Conservation (phyloP, 2,888 invertebrate genomes). For the Limnephilus rhombicus region DNA sequence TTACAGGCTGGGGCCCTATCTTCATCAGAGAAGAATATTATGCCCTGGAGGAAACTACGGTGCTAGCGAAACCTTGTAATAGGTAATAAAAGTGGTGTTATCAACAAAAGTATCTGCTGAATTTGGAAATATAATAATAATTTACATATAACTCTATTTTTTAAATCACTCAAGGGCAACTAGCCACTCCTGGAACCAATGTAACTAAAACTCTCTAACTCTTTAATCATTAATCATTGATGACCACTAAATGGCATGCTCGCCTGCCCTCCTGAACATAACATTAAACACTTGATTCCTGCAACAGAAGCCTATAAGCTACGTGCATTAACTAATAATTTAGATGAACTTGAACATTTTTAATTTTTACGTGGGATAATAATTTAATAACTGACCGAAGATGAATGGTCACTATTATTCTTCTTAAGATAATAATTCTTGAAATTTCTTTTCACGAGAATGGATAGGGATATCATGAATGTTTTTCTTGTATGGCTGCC, state of each 20-base stretch:
- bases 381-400: not conserved
- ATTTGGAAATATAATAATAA: too few relatives aligned
- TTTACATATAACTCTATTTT: too few relatives aligned
- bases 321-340: not conserved
- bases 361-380: not conserved
- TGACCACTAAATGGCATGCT: not conserved
- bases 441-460: not conserved
- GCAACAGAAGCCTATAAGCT: not conserved
- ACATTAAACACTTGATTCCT: not conserved
- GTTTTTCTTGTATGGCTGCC: slow-evolving; percentile 23
- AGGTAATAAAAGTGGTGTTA: too few relatives aligned
- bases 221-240: not conserved
- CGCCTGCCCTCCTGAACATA: not conserved
- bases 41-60: too few relatives aligned
- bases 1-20: too few relatives aligned
- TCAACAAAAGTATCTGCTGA: too few relatives aligned
- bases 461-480: not conserved
- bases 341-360: not conserved
- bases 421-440: not conserved
- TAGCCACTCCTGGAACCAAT: too few relatives aligned
- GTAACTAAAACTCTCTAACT: not conserved
- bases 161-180: too few relatives aligned
- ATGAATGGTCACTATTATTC: not conserved
- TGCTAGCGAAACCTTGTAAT: too few relatives aligned
- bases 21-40: too few relatives aligned